Conservation (phyloP, 1,140 invertebrate species). For the Pemphigus obesinymphae region DNA sequence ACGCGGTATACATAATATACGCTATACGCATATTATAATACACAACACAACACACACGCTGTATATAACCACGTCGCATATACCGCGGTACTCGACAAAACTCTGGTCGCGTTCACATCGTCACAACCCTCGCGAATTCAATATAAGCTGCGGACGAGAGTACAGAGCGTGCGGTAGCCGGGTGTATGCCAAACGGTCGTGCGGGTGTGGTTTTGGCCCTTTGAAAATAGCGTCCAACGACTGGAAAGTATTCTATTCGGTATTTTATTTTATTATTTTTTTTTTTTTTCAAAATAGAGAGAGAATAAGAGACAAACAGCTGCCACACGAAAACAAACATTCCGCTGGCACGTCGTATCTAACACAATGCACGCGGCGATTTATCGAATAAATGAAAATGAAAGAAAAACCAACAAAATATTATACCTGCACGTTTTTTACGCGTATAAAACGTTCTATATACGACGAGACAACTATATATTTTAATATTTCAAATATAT, state of each 20-base stretch:
- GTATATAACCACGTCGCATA: too few relatives aligned
- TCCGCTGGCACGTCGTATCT: neutral
- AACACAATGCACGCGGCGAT: neutral
- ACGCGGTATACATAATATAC: too few relatives aligned
- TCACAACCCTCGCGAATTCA: neutral
- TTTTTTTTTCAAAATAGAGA: too few relatives aligned
- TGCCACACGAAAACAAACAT: neutral
- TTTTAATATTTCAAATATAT: too few relatives aligned
- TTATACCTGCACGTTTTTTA: neutral
- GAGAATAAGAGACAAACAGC: neutral
- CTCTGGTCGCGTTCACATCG: too few relatives aligned
- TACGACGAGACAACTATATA: too few relatives aligned
- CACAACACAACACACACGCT: too few relatives aligned
- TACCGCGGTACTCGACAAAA: too few relatives aligned
- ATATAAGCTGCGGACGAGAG: neutral
- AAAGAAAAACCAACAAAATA: neutral
- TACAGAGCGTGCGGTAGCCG: neutral
- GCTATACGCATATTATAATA: neutral
- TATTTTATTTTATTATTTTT: too few relatives aligned
- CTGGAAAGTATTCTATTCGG: neutral
- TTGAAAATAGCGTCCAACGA: neutral
- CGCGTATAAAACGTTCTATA: neutral
- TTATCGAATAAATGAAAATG: neutral
- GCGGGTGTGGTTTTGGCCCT: conserved; percentile 1
- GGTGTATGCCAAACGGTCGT: neutral